Conservation (phyloP, 2,113 vertebrate species). For the Poeciliopsis prolifica region DNA sequence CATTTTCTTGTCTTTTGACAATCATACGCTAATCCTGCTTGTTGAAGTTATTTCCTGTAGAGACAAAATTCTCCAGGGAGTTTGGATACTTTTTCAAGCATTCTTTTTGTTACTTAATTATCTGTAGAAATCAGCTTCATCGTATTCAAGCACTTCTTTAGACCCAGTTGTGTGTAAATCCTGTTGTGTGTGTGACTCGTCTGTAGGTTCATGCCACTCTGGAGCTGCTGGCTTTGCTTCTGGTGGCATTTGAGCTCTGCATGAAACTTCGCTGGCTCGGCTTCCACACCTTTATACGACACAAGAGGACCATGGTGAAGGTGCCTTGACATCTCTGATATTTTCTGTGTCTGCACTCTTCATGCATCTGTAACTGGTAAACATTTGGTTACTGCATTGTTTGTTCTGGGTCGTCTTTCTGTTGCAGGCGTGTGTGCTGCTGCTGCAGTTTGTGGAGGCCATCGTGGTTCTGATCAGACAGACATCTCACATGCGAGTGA, state of each 20-base stretch:
- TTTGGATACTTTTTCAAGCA: background rate
- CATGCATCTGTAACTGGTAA: background rate
- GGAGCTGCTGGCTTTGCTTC: constrained; percentile 89
- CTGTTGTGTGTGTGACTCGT: background rate
- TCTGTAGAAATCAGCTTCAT: background rate
- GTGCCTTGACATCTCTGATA: constrained; percentile 65
- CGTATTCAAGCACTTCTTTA: too few relatives aligned
- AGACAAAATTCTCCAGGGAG: background rate
- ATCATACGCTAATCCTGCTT: too few relatives aligned
- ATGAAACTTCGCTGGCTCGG: constrained; percentile 98
- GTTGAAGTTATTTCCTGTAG: too few relatives aligned
- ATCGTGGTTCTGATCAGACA: constrained; percentile 95
- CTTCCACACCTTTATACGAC: constrained; percentile 91
- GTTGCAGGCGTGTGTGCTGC: constrained; percentile 87
- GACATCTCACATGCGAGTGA: constrained; percentile 93
- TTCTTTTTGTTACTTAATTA: background rate
- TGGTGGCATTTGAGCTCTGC: constrained; percentile 95
- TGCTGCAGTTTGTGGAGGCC: constrained; percentile 94
- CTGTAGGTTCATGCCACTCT: constrained; percentile 92
- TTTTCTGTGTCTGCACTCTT: constrained; percentile 3
- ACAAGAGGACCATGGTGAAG: constrained; percentile 99
- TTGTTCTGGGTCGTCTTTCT: constrained; percentile 28
- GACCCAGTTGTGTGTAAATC: background rate
- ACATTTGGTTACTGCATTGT: background rate
- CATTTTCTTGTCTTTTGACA: too few relatives aligned